These are phyloP conservation scores for Caiman crocodilus DNA, from an alignment of 2,797 vertebrate species.

Conservation along the genomic window DNA sequence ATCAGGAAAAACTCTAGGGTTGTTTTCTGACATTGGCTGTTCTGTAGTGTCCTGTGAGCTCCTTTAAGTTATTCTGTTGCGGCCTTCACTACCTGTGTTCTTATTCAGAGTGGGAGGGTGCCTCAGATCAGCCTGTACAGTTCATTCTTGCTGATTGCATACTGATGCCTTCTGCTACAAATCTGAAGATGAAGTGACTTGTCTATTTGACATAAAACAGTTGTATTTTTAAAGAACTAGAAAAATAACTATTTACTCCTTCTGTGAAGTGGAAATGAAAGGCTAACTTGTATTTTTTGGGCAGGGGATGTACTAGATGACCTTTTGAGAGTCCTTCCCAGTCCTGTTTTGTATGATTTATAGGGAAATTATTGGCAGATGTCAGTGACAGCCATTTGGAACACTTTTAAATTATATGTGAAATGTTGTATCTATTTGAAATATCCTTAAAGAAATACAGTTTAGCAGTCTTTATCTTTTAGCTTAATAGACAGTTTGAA, in stretches of 20 bases:
- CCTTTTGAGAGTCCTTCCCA: no score
- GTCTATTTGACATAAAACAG: not conserved
- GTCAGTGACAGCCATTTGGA: not conserved
- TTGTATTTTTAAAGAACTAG: no score
- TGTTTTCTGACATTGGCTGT: not conserved
- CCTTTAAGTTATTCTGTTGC: rapidly evolving
- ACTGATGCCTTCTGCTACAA: not conserved
- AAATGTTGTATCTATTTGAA: not conserved
- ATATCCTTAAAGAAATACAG: not conserved
- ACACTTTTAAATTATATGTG: not conserved
- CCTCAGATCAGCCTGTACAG: not conserved
- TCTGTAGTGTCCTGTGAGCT: not conserved
- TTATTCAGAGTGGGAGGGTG: not conserved
- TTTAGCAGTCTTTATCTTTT: not conserved
- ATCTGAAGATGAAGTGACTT: not conserved
- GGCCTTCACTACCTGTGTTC: not conserved
- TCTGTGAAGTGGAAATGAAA: not conserved
- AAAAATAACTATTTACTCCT: not conserved
- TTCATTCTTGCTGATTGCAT: not conserved
- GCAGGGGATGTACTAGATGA: no score
- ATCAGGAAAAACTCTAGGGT: not conserved
- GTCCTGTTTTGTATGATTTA: not conserved
- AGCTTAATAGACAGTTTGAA: not conserved
- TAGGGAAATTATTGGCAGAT: no score
- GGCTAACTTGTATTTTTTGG: no score